Evolutionary conservation across 2,797 vertebrate species (phyloP), one percentile per base, ranked within the genome.

Genomic region (Delichon dasypus): DNA sequence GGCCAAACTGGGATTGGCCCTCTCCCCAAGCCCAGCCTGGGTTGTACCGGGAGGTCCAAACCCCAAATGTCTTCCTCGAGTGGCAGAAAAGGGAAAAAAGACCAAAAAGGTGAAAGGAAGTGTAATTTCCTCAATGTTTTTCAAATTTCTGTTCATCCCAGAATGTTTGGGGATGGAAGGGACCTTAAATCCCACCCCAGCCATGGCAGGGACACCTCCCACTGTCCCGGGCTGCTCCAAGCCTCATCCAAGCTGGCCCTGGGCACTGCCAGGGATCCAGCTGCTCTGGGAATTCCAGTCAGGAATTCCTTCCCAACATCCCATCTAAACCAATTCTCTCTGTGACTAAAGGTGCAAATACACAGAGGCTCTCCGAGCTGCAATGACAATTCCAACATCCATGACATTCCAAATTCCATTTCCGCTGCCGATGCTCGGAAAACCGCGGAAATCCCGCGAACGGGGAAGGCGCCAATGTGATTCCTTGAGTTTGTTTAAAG

Each of bases 401-500:
- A n/a, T n/a, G n/a, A n/a, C n/a, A n/a, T n/a, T n/a, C n/a, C n/a
- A n/a, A n/a, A n/a, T n/a, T n/a, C n/a, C n/a, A n/a, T n/a, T n/a
- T 2, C 70, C 67, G 26, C 32, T 29, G 75, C 91, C 78, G 85
- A 26, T 57, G 86, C 44, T 78, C 72, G 51, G 54, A 36, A 80
- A 45, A 64, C 64, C 84, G 34, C 3, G 6, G 80, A 55, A 82
- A 90, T 51, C 67, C 85, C 36, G n/a, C 48, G 18, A 40, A 58
- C 1, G 1, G 74, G 48, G 85, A 61, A 96, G 93, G 67, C 79
- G 48, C 44, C 94, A 25, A 72, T 95, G 97, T 85, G 89, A 84
- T 82, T 97, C 97, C 91, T 94, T 78, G 93, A 96, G 94, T 96
- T 96, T 95, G 93, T 97, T 97, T 93, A 94, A 97, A 96, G 85